Base-by-base conservation (phyloP, 2,797 vertebrate genomes). In the Epinephelus awoara region DNA sequence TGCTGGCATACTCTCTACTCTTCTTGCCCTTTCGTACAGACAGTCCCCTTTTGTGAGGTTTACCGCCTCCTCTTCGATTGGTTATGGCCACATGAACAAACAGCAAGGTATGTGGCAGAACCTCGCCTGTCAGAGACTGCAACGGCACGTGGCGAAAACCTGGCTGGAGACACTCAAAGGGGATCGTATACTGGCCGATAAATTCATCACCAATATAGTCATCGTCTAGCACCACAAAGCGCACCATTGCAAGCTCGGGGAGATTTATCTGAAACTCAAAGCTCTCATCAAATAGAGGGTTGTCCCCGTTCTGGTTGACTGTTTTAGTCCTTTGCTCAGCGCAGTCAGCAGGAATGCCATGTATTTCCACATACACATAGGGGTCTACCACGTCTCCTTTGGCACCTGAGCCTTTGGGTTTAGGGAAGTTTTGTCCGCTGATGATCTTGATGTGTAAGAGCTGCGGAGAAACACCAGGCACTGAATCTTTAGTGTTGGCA, bases 251-350 rank as follows among this genome's bases (percentile, higher is more conserved):
- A 13, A 99, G 94, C 82, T 99, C 98, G 0, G 98, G 98, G 12
- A 99, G 97, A 88, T 99, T 99, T 86, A 99, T 97, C 77, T 99
- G 98, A 83, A 99, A 99, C 93, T 99, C 98, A 89, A 99, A 99
- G 90, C 98, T 99, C 90, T 99, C 98, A 42, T 99, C 98, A 82
- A 99, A 99, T 82, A 99, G 96, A 51, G 98, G 98, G 74, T 97
- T 97, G 71, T 99, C 98, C 40, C 98, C 98, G 0, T 99, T 99
- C 91, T 99, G 98, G 87, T 97, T 94, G 87, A 99, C 95, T 0
- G 98, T 99, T 96, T 97, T 99, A 85, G 98, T 99, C 95, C 97
- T 97, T 92, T 98, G 98, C 52, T 99, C 98, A 0, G 97, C 98
- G 42, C 98, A 99, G 89, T 99, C 98, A 0, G 98, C 98, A 2